These are phyloP conservation scores for Hemiscyllium ocellatum DNA, from an alignment of 2,113 vertebrate species.

Conservation along the genomic window DNA sequence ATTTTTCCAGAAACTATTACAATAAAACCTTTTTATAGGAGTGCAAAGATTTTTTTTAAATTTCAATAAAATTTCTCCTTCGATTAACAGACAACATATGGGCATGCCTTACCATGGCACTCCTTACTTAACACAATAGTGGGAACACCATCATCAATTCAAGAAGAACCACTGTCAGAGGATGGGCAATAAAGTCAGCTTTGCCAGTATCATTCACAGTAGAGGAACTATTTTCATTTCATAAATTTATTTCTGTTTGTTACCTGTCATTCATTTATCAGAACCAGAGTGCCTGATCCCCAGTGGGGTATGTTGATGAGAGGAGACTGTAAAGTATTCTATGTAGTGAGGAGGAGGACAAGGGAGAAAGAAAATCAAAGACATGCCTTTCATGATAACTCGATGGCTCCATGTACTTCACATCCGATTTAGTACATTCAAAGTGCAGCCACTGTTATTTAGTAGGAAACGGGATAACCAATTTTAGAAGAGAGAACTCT, in stretches of 20 bases:
- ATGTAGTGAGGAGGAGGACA: not conserved
- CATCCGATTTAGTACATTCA: not conserved
- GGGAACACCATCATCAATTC: not conserved
- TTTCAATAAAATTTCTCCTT: not conserved
- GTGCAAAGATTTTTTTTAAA: not conserved
- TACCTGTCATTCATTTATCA: not conserved
- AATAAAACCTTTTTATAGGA: not conserved
- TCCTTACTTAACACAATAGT: not conserved
- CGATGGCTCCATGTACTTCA: too few species aligned
- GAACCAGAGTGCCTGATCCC: not conserved
- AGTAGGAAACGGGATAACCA: not conserved
- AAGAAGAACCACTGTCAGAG: not conserved
- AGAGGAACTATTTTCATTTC: not conserved
- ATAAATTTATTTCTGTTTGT: not conserved
- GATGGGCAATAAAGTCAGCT: not conserved
- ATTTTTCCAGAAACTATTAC: not conserved
- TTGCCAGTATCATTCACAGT: not conserved
- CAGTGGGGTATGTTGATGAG: not conserved
- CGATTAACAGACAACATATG: not conserved
- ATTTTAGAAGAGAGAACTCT: not conserved
- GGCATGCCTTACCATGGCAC: not conserved
- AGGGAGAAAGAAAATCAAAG: not conserved
- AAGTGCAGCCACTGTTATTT: not conserved
- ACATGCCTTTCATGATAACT: too few species aligned
- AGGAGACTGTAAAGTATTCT: not conserved